Percentiles rank a stretch among this genome's conserved stretches.
phyloP scores from a whole-genome alignment of 2,113 vertebrate species.

The Bostrychus sinensis region DNA sequence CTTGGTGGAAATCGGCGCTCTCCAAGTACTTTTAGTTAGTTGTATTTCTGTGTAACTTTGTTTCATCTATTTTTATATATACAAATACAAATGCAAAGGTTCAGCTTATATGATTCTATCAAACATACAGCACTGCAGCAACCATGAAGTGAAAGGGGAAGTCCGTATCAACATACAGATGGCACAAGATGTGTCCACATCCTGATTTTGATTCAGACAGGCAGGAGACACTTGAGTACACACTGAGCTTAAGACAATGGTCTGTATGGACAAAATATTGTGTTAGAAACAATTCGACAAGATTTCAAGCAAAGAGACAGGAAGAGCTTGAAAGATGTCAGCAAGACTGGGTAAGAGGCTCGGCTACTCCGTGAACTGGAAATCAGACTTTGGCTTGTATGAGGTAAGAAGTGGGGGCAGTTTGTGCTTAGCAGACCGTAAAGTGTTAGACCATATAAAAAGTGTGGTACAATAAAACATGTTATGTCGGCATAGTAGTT shows the following conservation, averaged over 20 bases:
- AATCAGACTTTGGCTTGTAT: background rate
- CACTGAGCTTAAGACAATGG: background rate
- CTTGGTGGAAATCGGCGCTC: too few relatives aligned
- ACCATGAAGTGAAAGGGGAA: conserved; percentile 6
- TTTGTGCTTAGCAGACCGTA: background rate
- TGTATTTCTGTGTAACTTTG: too few relatives aligned
- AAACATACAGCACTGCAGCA: background rate
- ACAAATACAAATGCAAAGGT: background rate
- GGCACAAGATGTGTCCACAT: background rate
- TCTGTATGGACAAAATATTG: background rate
- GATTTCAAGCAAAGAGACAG: background rate
- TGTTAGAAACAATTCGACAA: background rate
- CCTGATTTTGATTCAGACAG: conserved; percentile 3
- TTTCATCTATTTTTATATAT: too few relatives aligned
- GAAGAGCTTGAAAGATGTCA: conserved; percentile 1
- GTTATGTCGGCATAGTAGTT: too few relatives aligned
- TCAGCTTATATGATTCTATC: background rate
- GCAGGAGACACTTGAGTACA: conserved; percentile 1
- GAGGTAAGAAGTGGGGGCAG: conserved; percentile 18
- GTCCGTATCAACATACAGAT: background rate
- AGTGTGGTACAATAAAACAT: too few relatives aligned
- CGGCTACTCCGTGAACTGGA: conserved; percentile 47
- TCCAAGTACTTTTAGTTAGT: too few relatives aligned
- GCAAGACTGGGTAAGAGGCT: conserved; percentile 53
- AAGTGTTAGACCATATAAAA: too few relatives aligned